phyloP scores from a whole-genome alignment of 1,140 invertebrate genomes.

The Argopecten irradians region DNA sequence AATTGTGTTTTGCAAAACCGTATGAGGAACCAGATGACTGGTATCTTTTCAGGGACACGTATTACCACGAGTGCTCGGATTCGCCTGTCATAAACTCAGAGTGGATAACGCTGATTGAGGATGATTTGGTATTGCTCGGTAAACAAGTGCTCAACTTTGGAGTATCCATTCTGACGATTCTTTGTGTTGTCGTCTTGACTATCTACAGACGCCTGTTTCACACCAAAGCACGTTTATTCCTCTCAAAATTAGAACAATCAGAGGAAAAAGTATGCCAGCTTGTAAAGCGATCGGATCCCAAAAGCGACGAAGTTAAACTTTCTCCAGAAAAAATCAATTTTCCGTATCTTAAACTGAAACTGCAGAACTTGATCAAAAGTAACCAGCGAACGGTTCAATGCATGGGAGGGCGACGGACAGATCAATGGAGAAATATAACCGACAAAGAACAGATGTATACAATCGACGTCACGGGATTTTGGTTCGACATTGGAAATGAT shows the following conservation, averaged over 20 bases:
- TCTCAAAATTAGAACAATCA: not conserved
- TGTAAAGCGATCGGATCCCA: not conserved
- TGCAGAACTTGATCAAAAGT: not conserved
- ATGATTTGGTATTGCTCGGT: not conserved
- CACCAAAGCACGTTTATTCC: not conserved
- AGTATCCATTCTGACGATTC: not conserved
- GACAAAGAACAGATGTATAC: not conserved
- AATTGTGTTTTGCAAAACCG: not conserved
- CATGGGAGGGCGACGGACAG: not conserved
- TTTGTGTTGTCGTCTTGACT: not conserved
- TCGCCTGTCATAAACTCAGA: not conserved
- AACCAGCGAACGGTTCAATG: not conserved
- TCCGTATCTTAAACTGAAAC: not conserved
- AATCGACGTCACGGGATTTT: not conserved
- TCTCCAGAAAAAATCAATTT: not conserved
- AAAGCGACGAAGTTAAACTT: not conserved
- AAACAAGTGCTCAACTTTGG: not conserved
- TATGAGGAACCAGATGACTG: not conserved
- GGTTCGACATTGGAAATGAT: not conserved
- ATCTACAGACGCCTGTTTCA: not conserved
- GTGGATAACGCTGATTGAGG: not conserved
- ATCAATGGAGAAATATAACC: not conserved
- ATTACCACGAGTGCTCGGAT: not conserved
- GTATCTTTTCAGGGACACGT: not conserved
- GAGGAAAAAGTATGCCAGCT: not conserved